Evolutionary conservation across 2,888 invertebrate genomes (phyloP).

Genomic region (Caenorhabditis doughertyi): DNA sequence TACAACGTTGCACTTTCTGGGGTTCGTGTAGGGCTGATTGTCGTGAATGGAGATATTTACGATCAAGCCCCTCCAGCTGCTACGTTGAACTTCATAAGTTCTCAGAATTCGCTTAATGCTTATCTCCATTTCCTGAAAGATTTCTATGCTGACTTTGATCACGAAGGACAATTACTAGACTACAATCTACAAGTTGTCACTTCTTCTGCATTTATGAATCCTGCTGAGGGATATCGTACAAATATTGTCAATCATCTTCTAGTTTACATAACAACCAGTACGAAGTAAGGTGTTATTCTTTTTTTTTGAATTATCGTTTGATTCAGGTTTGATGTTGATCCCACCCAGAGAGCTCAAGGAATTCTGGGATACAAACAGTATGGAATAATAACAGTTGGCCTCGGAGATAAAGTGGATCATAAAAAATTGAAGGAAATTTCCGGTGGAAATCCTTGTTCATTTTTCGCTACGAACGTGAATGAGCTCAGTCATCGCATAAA

Average conservation of each 20-base stretch:
- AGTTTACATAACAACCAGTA: conserved; percentile 66
- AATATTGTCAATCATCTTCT: conserved; percentile 66
- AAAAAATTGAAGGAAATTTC: conserved; percentile 47
- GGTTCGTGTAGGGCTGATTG: conserved; percentile 61
- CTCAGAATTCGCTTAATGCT: conserved; percentile 42
- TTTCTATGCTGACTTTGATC: conserved; percentile 58
- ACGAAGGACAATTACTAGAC: conserved; percentile 55
- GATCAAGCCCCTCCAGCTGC: conserved; percentile 49
- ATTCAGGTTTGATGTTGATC: conserved; percentile 57
- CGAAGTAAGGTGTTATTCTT: conserved; percentile 20
- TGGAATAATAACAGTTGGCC: conserved; percentile 65
- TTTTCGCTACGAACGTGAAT: conserved; percentile 34
- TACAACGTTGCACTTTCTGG: conserved; percentile 57
- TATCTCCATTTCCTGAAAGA: conserved; percentile 41
- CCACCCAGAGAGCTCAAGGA: conserved; percentile 19
- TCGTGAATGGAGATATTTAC: conserved; percentile 37
- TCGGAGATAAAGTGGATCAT: conserved; percentile 44
- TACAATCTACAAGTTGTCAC: conserved; percentile 39
- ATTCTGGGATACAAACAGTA: conserved; percentile 53
- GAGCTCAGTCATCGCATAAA: conserved; percentile 34
- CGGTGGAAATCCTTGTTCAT: conserved; percentile 63
- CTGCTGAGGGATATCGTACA: conserved; percentile 55
- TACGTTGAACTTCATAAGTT: too few relatives aligned
- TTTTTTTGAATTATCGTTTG: background rate
- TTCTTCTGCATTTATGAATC: conserved; percentile 27